Conservation (phyloP, 2,113 vertebrate species). For the Prunella fulvescens region DNA sequence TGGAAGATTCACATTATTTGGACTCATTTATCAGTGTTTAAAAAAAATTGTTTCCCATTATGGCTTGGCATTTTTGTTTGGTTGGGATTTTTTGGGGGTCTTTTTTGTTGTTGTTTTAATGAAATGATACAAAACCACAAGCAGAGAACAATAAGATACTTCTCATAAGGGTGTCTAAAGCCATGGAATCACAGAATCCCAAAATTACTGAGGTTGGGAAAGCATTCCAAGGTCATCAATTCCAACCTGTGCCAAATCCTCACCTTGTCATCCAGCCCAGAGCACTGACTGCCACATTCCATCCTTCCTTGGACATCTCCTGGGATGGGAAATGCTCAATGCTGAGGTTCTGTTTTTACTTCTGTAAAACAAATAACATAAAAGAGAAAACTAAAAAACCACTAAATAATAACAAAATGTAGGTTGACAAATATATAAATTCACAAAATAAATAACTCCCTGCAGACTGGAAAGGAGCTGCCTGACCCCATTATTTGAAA, state of each 20-base stretch:
- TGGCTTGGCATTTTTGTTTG: background rate
- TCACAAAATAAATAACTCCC: background rate
- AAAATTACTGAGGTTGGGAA: background rate
- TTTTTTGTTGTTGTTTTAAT: background rate
- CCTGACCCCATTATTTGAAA: background rate
- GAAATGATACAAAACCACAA: background rate
- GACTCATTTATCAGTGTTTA: background rate
- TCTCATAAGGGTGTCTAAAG: background rate
- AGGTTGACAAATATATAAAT: background rate
- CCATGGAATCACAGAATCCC: background rate
- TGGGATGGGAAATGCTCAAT: background rate
- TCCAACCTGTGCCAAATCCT: background rate
- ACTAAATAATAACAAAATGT: background rate
- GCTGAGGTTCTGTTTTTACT: background rate
- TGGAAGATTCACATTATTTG: fast-evolving
- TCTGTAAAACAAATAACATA: background rate
- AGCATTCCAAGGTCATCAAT: background rate
- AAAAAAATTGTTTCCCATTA: background rate
- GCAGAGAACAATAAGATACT: background rate
- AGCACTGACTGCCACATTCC: background rate
- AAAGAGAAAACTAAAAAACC: background rate
- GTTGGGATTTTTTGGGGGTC: background rate
- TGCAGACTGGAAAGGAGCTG: background rate
- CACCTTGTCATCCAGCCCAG: background rate
- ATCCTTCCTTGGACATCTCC: background rate